phyloP scores from a whole-genome alignment of 2,888 invertebrate species.

The Diachrysia chrysitis region DNA sequence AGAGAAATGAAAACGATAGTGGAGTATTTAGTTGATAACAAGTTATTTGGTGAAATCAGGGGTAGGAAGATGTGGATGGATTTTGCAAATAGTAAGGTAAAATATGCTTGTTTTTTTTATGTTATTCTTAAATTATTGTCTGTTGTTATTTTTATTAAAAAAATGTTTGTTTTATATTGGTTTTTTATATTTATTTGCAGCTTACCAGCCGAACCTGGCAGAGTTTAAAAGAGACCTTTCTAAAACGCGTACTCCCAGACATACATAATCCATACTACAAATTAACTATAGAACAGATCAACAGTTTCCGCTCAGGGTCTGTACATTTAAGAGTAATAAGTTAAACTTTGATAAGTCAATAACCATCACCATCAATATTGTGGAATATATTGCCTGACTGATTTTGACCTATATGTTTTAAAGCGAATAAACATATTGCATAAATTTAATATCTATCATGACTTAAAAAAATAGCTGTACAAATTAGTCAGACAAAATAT shows the following conservation, averaged over 20 bases:
- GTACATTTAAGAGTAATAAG: conserved; percentile 36
- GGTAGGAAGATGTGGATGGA: conserved; percentile 85
- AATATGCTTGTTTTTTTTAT: conserved; percentile 6
- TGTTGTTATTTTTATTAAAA: neutral
- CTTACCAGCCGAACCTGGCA: conserved; percentile 83
- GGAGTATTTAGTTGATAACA: conserved; percentile 76
- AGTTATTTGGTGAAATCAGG: conserved; percentile 73
- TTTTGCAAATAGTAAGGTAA: conserved; percentile 76
- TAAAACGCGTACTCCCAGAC: conserved; percentile 84
- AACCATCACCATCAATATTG: neutral
- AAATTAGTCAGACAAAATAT: too few relatives aligned
- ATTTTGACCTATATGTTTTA: too few relatives aligned
- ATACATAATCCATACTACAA: conserved; percentile 84
- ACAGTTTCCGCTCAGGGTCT: conserved; percentile 80
- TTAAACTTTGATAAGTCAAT: neutral
- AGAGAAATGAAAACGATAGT: conserved; percentile 82
- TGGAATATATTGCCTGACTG: too few relatives aligned
- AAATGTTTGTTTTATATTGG: neutral
- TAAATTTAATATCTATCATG: too few relatives aligned
- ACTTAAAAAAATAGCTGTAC: too few relatives aligned
- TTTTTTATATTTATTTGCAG: conserved; percentile 63
- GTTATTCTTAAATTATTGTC: neutral
- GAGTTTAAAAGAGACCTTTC: conserved; percentile 85
- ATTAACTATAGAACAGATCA: conserved; percentile 73
- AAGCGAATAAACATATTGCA: too few relatives aligned